Percentiles rank a stretch among this genome's conserved stretches.
Evolutionary conservation across 2,888 invertebrate genomes (phyloP).

Genomic region (Pediacus dermestoides): DNA sequence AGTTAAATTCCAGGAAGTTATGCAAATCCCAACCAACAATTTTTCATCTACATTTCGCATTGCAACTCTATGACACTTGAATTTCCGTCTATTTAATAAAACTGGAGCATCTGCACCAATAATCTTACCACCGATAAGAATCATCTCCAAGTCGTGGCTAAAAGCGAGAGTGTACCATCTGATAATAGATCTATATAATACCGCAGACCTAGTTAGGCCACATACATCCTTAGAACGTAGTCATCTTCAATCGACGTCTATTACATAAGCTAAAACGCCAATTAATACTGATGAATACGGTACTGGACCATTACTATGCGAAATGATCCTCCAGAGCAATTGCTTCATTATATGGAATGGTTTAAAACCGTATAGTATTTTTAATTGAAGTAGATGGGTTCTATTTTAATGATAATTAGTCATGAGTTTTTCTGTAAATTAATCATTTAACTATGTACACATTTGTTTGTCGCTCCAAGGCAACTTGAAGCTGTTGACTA

Average conservation of each 20-base stretch:
- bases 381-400: not conserved
- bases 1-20: no score
- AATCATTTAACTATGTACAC: no score
- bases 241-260: conserved; percentile 11
- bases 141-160: conserved; percentile 21
- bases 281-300: conserved; percentile 20
- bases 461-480: no score
- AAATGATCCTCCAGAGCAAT: conserved; percentile 23
- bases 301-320: conserved; percentile 17
- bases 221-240: conserved; percentile 4
- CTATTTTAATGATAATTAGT: not conserved
- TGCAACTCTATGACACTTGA: no score
- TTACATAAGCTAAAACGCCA: conserved; percentile 16
- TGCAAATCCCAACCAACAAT: no score
- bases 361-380: no score
- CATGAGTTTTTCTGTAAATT: not conserved
- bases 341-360: conserved; percentile 27
- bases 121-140: conserved; percentile 14
- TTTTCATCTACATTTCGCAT: no score
- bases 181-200: conserved; percentile 26
- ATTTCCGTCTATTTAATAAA: not conserved
- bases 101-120: not conserved
- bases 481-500: no score
- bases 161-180: conserved; percentile 22
- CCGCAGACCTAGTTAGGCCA: conserved; percentile 4